Conservation (phyloP, 2,113 vertebrate genomes). For the Notarius lentiginosus region DNA sequence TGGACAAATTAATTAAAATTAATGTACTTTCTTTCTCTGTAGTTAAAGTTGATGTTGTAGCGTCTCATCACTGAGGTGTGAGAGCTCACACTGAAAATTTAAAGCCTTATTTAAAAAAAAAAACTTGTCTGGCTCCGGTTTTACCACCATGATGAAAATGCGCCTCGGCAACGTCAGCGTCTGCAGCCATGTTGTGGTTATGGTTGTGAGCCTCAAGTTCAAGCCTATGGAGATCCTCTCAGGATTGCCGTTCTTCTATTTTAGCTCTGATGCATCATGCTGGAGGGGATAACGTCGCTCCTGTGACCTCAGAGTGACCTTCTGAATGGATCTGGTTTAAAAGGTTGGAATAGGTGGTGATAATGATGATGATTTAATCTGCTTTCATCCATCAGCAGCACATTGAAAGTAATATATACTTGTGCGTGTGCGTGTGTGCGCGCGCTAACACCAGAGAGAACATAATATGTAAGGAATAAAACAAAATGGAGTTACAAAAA, state of each 20-base stretch:
- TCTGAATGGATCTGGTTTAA: constrained; percentile 6
- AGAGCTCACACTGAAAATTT: constrained; percentile 17
- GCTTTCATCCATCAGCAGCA: constrained; percentile 15
- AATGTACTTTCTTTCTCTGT: not conserved
- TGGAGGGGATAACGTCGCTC: constrained; percentile 16
- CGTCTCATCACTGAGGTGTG: not conserved
- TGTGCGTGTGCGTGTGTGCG: no score
- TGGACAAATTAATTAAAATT: not conserved
- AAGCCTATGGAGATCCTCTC: constrained; percentile 31
- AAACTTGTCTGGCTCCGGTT: constrained; percentile 25
- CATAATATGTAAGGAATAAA: no score
- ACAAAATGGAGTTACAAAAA: no score
- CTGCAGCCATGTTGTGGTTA: not conserved
- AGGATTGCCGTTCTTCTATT: constrained; percentile 41
- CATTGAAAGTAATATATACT: no score
- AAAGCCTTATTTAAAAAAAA: constrained; percentile 1
- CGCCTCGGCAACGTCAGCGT: constrained; percentile 3
- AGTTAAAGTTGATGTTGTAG: not conserved
- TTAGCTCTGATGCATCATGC: constrained; percentile 27
- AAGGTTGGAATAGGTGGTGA: constrained; percentile 29
- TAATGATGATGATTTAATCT: not conserved
- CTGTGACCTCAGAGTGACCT: constrained; percentile 24
- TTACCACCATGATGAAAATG: constrained; percentile 21
- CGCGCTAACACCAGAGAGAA: no score
- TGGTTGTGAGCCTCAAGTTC: constrained; percentile 1